Evolutionary conservation across 2,888 invertebrate genomes (phyloP).

Genomic region (Pristionchus entomophagus): DNA sequence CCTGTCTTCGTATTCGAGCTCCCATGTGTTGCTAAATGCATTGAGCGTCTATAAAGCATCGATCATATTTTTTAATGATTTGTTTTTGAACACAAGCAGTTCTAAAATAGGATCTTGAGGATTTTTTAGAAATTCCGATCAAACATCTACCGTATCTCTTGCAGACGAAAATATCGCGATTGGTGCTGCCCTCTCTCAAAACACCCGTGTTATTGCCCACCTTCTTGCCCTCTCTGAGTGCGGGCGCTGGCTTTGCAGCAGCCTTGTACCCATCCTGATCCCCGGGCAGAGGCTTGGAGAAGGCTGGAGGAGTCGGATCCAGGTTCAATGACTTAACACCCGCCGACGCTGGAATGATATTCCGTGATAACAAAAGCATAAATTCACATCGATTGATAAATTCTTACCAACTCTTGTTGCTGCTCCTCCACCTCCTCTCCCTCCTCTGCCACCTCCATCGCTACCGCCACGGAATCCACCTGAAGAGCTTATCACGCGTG

Average conservation of each 20-base stretch:
- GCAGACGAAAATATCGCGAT: no score
- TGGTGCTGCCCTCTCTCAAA: no score
- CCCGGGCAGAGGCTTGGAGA: neutral
- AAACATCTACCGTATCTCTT: neutral
- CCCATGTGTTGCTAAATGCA: neutral
- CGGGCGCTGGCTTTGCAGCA: slow-evolving; percentile 2
- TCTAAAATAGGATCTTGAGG: no score
- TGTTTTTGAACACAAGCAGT: neutral
- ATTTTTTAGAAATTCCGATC: no score
- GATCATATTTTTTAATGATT: no score
- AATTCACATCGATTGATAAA: no score
- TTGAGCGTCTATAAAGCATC: no score
- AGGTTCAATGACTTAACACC: neutral
- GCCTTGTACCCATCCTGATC: slow-evolving; percentile 43
- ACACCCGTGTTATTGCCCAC: no score
- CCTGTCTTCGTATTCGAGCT: neutral
- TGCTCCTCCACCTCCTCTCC: neutral
- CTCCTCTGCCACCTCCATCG: neutral
- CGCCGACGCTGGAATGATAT: neutral
- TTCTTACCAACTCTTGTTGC: neutral
- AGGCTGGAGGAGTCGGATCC: neutral
- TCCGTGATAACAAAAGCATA: no score
- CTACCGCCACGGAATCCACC: no score
- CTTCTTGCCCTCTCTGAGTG: slow-evolving; percentile 25
- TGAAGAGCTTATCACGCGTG: no score